A percentile compares a stretch with the other conserved stretches of the same genome.
These are phyloP conservation scores for Synaphobranchus kaupii DNA, from an alignment of 2,797 vertebrate genomes.

Conservation along the genomic window DNA sequence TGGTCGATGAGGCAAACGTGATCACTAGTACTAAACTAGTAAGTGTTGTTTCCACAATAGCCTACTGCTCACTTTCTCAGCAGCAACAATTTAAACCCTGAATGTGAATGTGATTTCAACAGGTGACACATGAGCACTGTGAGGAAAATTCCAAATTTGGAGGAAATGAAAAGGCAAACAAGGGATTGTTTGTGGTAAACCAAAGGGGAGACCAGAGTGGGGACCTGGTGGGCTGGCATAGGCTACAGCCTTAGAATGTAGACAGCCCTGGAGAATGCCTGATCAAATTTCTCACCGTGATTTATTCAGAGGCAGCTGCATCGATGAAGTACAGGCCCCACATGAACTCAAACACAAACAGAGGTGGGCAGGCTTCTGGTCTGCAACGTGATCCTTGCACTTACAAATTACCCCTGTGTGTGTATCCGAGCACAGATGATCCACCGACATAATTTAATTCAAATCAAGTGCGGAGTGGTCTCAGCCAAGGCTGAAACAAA, in stretches of 20 bases:
- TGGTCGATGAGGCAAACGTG: not conserved
- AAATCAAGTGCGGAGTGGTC: not conserved
- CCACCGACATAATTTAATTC: not conserved
- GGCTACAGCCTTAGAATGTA: slow-evolving; percentile 30
- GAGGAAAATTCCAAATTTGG: not conserved
- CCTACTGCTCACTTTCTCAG: not conserved
- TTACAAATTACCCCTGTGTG: slow-evolving; percentile 10
- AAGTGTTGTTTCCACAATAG: too few species aligned
- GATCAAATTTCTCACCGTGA: slow-evolving; percentile 51
- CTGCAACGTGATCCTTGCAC: slow-evolving; percentile 9
- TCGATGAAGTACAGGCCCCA: slow-evolving; percentile 34
- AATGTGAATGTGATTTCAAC: not conserved
- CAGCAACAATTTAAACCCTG: not conserved
- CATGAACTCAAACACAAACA: slow-evolving; percentile 36
- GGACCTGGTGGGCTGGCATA: not conserved
- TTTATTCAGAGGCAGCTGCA: slow-evolving; percentile 54
- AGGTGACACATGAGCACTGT: not conserved
- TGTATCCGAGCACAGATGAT: not conserved
- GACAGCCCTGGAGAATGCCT: slow-evolving; percentile 34
- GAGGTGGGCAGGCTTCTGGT: not conserved
- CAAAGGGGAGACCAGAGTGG: not conserved
- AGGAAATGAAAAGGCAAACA: not conserved
- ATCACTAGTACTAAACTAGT: not conserved
- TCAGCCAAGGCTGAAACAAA: not conserved
- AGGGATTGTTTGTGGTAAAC: not conserved